A percentile compares a stretch with the other conserved stretches of the same genome.
Evolutionary conservation across 2,888 invertebrate species (phyloP).

Genomic region (Marasmarcha lunaedactyla): DNA sequence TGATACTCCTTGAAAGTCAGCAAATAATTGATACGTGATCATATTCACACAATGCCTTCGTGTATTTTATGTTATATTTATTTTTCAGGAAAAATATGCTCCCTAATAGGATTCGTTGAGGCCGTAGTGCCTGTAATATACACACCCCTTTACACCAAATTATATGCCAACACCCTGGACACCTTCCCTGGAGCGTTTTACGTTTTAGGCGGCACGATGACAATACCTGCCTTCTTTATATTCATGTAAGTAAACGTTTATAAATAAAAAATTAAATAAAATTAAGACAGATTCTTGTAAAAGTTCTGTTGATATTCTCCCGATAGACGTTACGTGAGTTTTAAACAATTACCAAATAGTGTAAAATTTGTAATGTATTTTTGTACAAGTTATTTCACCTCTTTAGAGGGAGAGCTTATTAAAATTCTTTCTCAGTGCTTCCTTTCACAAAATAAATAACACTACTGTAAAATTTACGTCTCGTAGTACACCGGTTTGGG

Average conservation of each 20-base stretch:
- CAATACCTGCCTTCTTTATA: conserved; percentile 50
- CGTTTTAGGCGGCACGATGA: conserved; percentile 53
- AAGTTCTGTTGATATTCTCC: conserved; percentile 1
- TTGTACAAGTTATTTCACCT: too few species aligned
- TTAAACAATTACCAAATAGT: neutral
- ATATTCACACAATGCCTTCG: too few species aligned
- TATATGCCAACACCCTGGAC: conserved; percentile 52
- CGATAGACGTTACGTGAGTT: too few species aligned
- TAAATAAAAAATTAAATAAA: conserved; percentile 1
- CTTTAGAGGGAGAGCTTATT: too few species aligned
- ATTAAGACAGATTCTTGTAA: neutral
- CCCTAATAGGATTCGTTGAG: conserved; percentile 68
- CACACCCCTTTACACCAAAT: conserved; percentile 57
- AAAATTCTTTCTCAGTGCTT: too few species aligned
- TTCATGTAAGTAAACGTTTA: conserved; percentile 63
- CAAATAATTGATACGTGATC: too few species aligned
- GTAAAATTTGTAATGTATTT: too few species aligned
- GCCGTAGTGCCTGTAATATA: conserved; percentile 60
- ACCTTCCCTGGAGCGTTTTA: conserved; percentile 62
- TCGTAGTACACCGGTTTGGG: too few species aligned
- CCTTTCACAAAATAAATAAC: too few species aligned
- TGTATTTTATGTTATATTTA: too few species aligned
- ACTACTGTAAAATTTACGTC: too few species aligned
- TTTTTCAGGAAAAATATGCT: conserved; percentile 65
- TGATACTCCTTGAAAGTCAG: too few species aligned